A percentile compares a stretch with the other conserved stretches of the same genome.
Evolutionary conservation across 2,113 vertebrate species (phyloP).

Genomic region (Nycticryphes semicollaris): DNA sequence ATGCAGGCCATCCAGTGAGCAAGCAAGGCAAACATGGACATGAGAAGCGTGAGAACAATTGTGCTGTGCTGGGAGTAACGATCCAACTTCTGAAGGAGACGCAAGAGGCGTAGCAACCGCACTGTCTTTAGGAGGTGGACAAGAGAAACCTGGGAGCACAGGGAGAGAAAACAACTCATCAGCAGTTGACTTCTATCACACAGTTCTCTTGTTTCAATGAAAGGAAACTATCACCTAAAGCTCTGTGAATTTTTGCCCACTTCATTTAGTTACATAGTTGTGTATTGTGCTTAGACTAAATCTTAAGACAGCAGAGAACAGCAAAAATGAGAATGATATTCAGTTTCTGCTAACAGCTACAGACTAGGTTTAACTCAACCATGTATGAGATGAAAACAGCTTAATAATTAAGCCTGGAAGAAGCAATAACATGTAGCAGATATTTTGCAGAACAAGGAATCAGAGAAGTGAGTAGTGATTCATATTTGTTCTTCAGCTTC

Average conservation of each 20-base stretch:
- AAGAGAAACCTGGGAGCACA: conserved; percentile 86
- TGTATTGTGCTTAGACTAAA: background rate
- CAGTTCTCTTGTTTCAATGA: background rate
- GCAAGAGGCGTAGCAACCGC: conserved; percentile 87
- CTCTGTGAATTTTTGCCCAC: background rate
- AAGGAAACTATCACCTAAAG: background rate
- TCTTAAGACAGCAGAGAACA: background rate
- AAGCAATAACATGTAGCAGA: background rate
- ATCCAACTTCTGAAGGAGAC: conserved; percentile 96
- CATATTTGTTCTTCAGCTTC: background rate
- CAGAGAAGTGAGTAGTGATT: background rate
- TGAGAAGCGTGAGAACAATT: conserved; percentile 93
- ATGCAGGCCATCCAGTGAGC: conserved; percentile 99
- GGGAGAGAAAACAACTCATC: background rate
- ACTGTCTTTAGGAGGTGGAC: conserved; percentile 97
- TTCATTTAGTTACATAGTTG: background rate
- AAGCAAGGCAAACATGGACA: conserved; percentile 98
- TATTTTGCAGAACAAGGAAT: background rate
- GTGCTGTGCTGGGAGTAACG: conserved; percentile 98
- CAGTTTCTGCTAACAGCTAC: background rate
- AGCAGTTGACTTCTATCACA: background rate
- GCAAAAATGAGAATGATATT: background rate
- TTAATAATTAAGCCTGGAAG: background rate
- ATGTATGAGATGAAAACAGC: background rate
- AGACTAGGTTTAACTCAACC: background rate